These are phyloP conservation scores for Pipistrellus pipistrellus DNA, from an alignment of 2,797 vertebrate species.

Conservation along the genomic window DNA sequence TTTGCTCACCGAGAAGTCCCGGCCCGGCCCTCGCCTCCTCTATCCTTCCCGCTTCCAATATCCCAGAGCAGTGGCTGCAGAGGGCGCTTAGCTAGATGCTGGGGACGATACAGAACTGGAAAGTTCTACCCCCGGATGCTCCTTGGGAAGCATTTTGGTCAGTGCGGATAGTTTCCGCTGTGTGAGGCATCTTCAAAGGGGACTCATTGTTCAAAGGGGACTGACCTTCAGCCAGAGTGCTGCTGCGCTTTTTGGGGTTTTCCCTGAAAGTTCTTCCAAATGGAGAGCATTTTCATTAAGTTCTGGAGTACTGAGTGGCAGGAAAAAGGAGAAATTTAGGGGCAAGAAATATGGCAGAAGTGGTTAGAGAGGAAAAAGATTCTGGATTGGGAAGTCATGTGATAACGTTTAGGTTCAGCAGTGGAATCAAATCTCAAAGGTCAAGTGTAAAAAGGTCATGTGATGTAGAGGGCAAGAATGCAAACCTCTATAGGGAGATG, in stretches of 20 bases:
- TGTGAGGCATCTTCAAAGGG: background rate
- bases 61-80: background rate
- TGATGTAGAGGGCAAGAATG: background rate
- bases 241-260: background rate
- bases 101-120: background rate
- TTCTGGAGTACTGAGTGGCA: slow-evolving; percentile 1
- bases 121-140: background rate
- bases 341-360: background rate
- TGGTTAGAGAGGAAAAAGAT: slow-evolving; percentile 12
- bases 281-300: background rate
- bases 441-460: background rate
- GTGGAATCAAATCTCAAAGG: background rate
- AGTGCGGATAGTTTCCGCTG: background rate
- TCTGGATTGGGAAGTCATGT: background rate
- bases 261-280: background rate
- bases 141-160: background rate
- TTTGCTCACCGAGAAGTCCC: background rate
- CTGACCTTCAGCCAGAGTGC: background rate
- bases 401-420: background rate
- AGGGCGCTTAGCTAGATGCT: background rate
- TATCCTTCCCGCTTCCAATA: accelerated
- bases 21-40: no score
- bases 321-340: background rate
- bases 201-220: background rate
- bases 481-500: background rate